A percentile compares a stretch with the other conserved stretches of the same genome.
Evolutionary conservation across 2,113 vertebrate genomes (phyloP).

Genomic region (Dinomys branickii): DNA sequence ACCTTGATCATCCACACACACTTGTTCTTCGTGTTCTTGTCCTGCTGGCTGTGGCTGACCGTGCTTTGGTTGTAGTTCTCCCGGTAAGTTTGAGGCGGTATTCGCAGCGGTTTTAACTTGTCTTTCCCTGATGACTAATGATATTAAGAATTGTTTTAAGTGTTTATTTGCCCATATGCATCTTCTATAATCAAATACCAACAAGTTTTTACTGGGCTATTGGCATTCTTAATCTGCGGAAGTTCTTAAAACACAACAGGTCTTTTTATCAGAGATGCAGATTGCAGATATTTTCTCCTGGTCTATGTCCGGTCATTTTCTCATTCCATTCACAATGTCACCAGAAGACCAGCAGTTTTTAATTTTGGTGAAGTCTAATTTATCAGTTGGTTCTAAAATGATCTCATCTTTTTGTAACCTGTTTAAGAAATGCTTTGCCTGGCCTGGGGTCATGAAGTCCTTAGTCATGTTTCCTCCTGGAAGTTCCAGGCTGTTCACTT

Average conservation of each 20-base stretch:
- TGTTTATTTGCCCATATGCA: background rate
- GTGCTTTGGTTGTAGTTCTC: fast-evolving
- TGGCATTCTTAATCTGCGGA: background rate
- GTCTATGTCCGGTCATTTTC: background rate
- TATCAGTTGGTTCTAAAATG: background rate
- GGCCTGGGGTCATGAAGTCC: background rate
- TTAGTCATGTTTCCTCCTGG: background rate
- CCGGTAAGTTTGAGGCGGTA: fast-evolving
- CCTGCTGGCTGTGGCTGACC: fast-evolving
- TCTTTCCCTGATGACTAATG: background rate
- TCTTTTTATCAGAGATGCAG: no score
- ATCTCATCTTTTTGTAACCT: fast-evolving
- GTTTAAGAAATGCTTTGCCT: background rate
- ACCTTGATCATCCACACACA: fast-evolving
- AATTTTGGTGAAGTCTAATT: background rate
- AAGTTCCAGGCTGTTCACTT: no score
- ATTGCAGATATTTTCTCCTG: background rate
- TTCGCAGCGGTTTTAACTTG: background rate
- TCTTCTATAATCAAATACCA: fast-evolving
- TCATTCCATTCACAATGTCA: background rate
- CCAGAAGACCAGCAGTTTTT: no score
- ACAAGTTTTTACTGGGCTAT: fast-evolving
- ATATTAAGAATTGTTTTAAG: background rate
- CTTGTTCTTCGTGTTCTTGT: fast-evolving
- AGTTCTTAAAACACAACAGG: background rate